Base-by-base conservation (phyloP, 2,888 invertebrate genomes). In the Cistogaster globosa region DNA sequence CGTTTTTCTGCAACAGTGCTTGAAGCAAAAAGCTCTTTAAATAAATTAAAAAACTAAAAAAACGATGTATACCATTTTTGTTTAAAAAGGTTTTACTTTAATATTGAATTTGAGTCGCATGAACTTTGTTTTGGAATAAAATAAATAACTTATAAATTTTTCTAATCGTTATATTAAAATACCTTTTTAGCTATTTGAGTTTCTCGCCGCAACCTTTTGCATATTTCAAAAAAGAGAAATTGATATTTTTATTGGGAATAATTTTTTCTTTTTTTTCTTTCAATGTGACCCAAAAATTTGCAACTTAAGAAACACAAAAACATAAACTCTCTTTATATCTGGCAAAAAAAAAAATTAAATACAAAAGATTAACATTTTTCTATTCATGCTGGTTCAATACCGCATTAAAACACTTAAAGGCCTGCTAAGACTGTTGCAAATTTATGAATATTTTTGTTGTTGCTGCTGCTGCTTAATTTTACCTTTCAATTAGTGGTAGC, bases 381-480 rank as follows among this genome's bases (percentile, higher is more conserved):
- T 53, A 20, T 69, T 51, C n/a, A 48, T 63, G 20, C 18, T 79
- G 65, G 36, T 42, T 48, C 74, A 78, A 78, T 77, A 62, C 65
- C 69, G 85, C 82, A 85, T 75, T 85, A 78, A 78, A 82, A 78
- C 65, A 69, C 78, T 78, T 85, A 53, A 69, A 82, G 55, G 60
- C 53, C 57, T 18, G 71, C 48, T 71, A 14, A 68, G 20, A 20
- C 26, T 76, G 65, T 76, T 45, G 78, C 83, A 62, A 63, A 83
- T 69, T 74, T 67, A 16, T 55, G 22, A 55, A 22, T 75, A 9
- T 53, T 48, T 51, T 26, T 62, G 62, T 32, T 45, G 76, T 53
- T 48, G 58, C 16, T 68, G 68, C n/a, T 45, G 76, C 22, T 22
- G 51, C 16, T 51, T 16, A 1, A 26, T 26, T 45, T 6, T 16